Percentiles rank a stretch among this genome's conserved stretches.
phyloP scores from a whole-genome alignment of 2,888 invertebrate species.

The Drosophila acutilabella region DNA sequence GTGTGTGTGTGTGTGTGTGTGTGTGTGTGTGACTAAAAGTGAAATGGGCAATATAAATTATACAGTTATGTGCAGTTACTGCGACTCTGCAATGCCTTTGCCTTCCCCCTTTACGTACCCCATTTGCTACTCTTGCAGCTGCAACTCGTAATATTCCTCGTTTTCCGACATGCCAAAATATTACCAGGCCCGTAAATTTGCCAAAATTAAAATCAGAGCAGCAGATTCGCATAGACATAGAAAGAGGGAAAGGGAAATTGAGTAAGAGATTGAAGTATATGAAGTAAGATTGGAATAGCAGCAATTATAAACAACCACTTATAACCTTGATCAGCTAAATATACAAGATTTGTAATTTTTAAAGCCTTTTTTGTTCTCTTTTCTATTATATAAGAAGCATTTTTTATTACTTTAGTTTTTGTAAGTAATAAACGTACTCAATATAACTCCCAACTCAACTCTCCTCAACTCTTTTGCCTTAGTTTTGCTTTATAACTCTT shows the following conservation, averaged over 20 bases:
- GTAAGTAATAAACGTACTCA: too few species aligned
- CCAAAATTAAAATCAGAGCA: conserved; percentile 29
- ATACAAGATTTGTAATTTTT: too few species aligned
- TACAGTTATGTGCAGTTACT: conserved; percentile 76
- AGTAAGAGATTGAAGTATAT: neutral
- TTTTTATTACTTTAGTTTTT: too few species aligned
- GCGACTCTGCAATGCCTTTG: conserved; percentile 40
- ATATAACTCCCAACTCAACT: conserved; percentile 18
- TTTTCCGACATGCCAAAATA: conserved; percentile 35
- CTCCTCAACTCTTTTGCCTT: conserved; percentile 23
- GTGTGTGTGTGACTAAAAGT: conserved; percentile 56
- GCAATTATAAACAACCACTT: conserved; percentile 21
- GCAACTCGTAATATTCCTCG: conserved; percentile 38
- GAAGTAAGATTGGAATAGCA: neutral
- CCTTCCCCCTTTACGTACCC: neutral
- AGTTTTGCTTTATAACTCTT: conserved; percentile 13
- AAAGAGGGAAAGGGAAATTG: too few species aligned
- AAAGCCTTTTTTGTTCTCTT: too few species aligned
- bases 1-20: conserved; percentile 25
- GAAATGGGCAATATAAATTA: conserved; percentile 77
- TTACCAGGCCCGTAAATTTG: conserved; percentile 38
- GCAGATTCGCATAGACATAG: neutral
- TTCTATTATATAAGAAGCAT: too few species aligned
- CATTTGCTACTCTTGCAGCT: conserved; percentile 28
- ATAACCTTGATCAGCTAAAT: conserved; percentile 1